Base-by-base conservation (phyloP, 64 coral and sea anemone species). In the Cladopsammia gracilis region DNA sequence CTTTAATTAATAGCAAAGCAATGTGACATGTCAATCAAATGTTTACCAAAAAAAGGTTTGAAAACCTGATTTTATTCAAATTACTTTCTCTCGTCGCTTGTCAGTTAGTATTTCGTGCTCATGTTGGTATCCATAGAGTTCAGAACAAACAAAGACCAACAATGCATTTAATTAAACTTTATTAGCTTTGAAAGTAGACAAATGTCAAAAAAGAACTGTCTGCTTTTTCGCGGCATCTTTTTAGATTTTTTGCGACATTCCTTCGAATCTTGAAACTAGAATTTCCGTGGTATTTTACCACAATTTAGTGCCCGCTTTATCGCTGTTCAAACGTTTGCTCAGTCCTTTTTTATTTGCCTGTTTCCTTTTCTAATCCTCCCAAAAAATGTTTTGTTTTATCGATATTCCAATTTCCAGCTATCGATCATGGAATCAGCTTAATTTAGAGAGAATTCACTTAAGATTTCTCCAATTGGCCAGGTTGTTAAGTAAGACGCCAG, bases 111-210 rank as follows among this genome's bases (percentile, higher is more conserved):
- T 20, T 75, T 75, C 72, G 72, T 50, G 72, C 72, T 84, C 80
- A 67, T 84, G 22, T 84, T 84, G 80, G 80, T 84, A 84, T 66
- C 44, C 80, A 84, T 84, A 84, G 80, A 67, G 80, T 49, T 64
- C 8, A 50, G 18, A 19, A 25, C 62, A 84, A 84, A 84, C 80
- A 84, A 68, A 84, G 58, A 50, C 60, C 24, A 84, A 84, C 62
- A 64, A 2, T 84, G 60, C 60, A 64, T 84, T 84, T 84, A 84
- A 84, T 67, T 67, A 84, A 84, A 84, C 25, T 84, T 84, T 68
- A 84, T 84, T 84, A 84, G 45, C 80, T 84, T 84, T 84, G 34
- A 65, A 84, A 49, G 80, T 67, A 66, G 80, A 84, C 80, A 82
- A 13, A 66, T 67, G 60, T 22, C 80, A 84, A 77, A 13, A 43